phyloP scores from a whole-genome alignment of 2,113 vertebrate species.

The Labeo rohita region DNA sequence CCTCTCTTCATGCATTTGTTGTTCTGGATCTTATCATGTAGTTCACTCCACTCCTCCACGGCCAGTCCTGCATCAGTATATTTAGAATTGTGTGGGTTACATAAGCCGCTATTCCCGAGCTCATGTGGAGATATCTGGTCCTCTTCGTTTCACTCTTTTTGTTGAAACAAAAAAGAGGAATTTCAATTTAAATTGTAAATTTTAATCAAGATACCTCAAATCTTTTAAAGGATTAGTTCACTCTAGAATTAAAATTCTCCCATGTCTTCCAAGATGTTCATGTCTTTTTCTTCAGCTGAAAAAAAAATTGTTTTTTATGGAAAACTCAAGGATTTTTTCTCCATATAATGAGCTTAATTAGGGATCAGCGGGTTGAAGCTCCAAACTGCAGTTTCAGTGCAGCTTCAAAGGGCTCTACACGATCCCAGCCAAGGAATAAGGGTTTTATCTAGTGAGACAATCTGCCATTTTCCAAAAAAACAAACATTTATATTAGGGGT shows the following conservation, averaged over 20 bases:
- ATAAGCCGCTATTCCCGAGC: slow-evolving; percentile 13
- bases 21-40: slow-evolving; percentile 35
- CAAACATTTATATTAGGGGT: too few relatives aligned
- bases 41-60: slow-evolving; percentile 38
- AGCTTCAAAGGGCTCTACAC: too few relatives aligned
- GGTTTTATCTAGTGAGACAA: too few relatives aligned
- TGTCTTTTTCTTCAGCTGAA: too few relatives aligned
- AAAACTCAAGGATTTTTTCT: too few relatives aligned
- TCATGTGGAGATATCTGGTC: slow-evolving; percentile 7
- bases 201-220: not conserved
- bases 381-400: too few relatives aligned
- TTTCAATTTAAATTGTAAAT: not conserved
- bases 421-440: too few relatives aligned
- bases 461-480: too few relatives aligned
- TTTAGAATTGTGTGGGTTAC: slow-evolving; percentile 43
- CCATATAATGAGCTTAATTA: too few relatives aligned
- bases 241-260: not conserved
- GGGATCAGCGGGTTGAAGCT: too few relatives aligned
- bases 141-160: slow-evolving; percentile 29
- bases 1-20: slow-evolving; percentile 32
- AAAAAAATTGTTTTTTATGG: too few relatives aligned
- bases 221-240: not conserved
- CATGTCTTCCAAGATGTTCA: too few relatives aligned
- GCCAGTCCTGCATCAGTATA: slow-evolving; percentile 43
- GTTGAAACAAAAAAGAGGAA: not conserved